These are phyloP conservation scores for Antheraea yamamai DNA, from an alignment of 2,888 invertebrate species.

Conservation along the genomic window DNA sequence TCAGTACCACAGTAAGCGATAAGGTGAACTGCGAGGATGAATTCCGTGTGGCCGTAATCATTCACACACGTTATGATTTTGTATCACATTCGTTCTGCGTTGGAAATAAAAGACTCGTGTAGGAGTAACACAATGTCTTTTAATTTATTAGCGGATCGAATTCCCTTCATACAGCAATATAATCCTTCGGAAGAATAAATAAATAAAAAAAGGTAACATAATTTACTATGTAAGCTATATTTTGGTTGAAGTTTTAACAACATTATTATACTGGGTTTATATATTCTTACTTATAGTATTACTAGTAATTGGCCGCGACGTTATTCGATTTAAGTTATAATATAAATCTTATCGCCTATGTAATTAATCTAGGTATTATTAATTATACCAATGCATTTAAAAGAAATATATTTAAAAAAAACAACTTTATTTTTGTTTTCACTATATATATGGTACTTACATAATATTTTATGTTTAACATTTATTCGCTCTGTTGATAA, in stretches of 20 bases:
- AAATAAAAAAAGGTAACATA: background rate
- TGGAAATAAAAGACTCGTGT: constrained; percentile 32
- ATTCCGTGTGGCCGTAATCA: constrained; percentile 19
- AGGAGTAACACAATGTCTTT: constrained; percentile 34
- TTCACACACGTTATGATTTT: constrained; percentile 17
- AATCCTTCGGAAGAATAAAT: constrained; percentile 7
- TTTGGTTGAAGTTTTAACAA: background rate
- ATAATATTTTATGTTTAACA: background rate
- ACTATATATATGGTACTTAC: too few relatives aligned
- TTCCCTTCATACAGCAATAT: constrained; percentile 22
- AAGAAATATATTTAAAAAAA: too few relatives aligned
- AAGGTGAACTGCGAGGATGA: background rate
- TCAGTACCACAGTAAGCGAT: background rate
- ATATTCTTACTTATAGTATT: too few relatives aligned
- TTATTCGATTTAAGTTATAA: too few relatives aligned
- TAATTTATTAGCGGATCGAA: constrained; percentile 29
- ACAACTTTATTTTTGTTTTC: too few relatives aligned
- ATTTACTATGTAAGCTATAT: background rate
- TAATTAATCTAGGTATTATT: too few relatives aligned
- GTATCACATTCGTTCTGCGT: constrained; percentile 14
- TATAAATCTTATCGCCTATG: too few relatives aligned
- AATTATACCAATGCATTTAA: too few relatives aligned
- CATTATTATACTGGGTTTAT: too few relatives aligned
- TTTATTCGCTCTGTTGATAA: background rate
- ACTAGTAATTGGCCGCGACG: too few relatives aligned